These are phyloP conservation scores for Epiblema foenella DNA, from an alignment of 2,888 invertebrate species.

Conservation along the genomic window DNA sequence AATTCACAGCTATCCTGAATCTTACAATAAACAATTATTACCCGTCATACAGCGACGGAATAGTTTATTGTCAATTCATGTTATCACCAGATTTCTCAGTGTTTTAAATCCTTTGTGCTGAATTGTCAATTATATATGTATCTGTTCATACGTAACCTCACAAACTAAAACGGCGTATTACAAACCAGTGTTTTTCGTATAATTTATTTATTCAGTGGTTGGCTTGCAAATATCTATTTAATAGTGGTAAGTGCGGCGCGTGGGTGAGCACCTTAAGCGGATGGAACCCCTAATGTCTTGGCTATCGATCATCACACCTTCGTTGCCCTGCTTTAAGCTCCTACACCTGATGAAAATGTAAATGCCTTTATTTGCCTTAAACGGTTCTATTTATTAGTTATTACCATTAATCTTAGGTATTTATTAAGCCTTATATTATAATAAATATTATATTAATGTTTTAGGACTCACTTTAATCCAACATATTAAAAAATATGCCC, in stretches of 20 bases:
- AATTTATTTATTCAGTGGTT: background rate
- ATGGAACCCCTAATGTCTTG: conserved; percentile 43
- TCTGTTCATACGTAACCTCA: background rate
- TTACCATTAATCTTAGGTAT: background rate
- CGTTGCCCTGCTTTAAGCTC: conserved; percentile 54
- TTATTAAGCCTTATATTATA: too few species aligned
- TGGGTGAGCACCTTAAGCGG: conserved; percentile 25
- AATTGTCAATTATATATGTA: too few species aligned
- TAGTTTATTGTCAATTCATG: background rate
- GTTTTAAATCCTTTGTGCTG: background rate
- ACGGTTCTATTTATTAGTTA: background rate
- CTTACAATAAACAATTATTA: too few species aligned
- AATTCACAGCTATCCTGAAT: too few species aligned
- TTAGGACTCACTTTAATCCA: too few species aligned
- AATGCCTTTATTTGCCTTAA: background rate
- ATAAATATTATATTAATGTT: too few species aligned
- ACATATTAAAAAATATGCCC: too few species aligned
- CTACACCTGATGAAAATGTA: conserved; percentile 10
- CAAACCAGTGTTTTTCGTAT: background rate
- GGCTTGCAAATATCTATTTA: conserved; percentile 32
- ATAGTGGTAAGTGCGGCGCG: conserved; percentile 24
- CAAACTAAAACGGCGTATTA: background rate
- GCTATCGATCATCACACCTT: conserved; percentile 63
- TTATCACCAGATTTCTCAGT: background rate
- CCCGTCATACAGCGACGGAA: too few species aligned